Base-by-base conservation (phyloP, 2,888 invertebrate species). In the Neoitamus cyanurus region DNA sequence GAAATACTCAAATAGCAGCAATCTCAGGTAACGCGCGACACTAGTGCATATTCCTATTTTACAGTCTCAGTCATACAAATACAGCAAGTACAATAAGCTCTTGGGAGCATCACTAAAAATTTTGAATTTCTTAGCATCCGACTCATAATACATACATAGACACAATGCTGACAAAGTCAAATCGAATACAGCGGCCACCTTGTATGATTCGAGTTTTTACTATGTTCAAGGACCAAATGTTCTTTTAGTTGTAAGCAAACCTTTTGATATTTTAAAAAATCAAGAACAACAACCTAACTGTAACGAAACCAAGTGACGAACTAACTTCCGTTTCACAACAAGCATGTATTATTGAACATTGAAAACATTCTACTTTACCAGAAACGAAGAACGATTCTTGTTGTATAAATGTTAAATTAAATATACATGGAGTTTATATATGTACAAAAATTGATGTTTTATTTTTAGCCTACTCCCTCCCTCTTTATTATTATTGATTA, bases 401-500 rank as follows among this genome's bases (percentile, higher is more conserved):
- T 86, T 86, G 86, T 86, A 86, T 86, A 85, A 86, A 86, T 86
- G 86, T 86, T 86, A 86, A 85, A 84, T 86, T 83, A 84, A 86
- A 86, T 86, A 86, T 86, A 86, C 86, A 86, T 86, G 86, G 86
- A 86, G 86, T 86, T 86, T 86, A 86, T 86, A 85, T 86, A 86
- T 86, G 86, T 86, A 75, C 68, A 58, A 58, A 80, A 34, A 28
- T 42, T 30, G 30, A 25, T 58, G 25, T 58, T 20, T 58, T 2
- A 58, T 9, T 58, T 58, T 25, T 9, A 25, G 0, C 58, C 6
- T 58, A 20, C 9, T 25, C 58, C 58, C 7, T 58, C 58, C 15
- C 9, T 7, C 6, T 11, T 0, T 58, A 7, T 20, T 58, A 2
- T 9, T 58, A 20, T 2, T 2, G 15, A 1, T 6, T 58, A 48